Conservation (phyloP, 2,113 vertebrate species). For the Numida meleagris region DNA sequence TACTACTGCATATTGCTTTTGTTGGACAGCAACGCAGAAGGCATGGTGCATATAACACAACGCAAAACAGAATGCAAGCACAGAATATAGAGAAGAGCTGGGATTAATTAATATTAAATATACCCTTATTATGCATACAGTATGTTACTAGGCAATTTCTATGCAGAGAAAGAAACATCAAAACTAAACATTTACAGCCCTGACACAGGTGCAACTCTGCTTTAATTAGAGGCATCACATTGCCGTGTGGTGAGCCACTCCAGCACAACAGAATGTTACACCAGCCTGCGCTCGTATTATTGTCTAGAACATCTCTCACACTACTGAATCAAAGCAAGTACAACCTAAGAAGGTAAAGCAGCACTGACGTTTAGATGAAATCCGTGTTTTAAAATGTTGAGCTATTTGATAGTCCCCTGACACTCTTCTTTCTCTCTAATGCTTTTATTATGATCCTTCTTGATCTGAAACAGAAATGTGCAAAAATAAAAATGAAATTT, state of each 20-base stretch:
- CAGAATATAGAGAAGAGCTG: fast-evolving
- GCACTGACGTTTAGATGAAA: neutral
- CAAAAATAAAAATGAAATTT: neutral
- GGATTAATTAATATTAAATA: neutral
- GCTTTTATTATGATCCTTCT: neutral
- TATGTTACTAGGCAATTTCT: neutral
- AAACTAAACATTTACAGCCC: neutral
- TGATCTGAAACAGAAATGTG: neutral
- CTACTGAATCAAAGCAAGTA: neutral
- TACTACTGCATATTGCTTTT: neutral
- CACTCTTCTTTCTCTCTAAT: neutral
- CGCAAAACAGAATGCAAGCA: neutral
- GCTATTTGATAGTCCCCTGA: neutral
- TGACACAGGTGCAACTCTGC: neutral
- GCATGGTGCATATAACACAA: neutral
- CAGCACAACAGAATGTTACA: fast-evolving
- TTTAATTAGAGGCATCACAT: fast-evolving
- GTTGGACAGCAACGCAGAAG: neutral
- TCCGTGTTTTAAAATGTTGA: neutral
- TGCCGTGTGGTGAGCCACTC: fast-evolving
- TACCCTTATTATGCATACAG: neutral
- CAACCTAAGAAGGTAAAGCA: neutral
- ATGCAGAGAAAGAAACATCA: neutral
- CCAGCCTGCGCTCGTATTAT: fast-evolving
- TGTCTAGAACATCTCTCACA: neutral